phyloP scores from a whole-genome alignment of 2,797 vertebrate genomes.

The Hybognathus amarus region DNA sequence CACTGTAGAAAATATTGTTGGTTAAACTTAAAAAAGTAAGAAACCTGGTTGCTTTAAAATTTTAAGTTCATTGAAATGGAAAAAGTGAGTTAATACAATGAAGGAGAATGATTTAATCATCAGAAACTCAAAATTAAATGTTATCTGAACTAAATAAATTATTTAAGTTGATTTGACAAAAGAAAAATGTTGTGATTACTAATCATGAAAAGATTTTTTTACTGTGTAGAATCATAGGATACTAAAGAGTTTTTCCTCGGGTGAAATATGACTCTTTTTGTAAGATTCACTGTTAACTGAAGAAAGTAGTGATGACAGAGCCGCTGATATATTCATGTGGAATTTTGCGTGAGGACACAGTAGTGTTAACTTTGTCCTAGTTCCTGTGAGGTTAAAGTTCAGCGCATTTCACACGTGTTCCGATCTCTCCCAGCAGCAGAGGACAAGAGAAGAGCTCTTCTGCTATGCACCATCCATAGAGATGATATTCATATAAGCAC shows the following conservation, averaged over 20 bases:
- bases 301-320: background rate
- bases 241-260: background rate
- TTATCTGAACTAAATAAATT: too few relatives aligned
- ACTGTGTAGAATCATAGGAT: background rate
- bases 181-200: too few relatives aligned
- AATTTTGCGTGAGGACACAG: background rate
- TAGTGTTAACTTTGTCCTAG: constrained; percentile 10
- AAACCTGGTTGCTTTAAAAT: too few relatives aligned
- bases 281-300: background rate
- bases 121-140: too few relatives aligned
- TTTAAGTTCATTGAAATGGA: too few relatives aligned
- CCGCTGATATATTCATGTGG: background rate
- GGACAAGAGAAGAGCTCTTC: constrained; percentile 54
- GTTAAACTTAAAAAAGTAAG: too few relatives aligned
- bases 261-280: background rate
- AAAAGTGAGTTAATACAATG: too few relatives aligned
- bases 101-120: too few relatives aligned
- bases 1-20: too few relatives aligned
- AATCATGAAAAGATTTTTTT: too few relatives aligned
- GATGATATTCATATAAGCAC: constrained; percentile 50
- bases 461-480: constrained; percentile 45
- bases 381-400: constrained; percentile 39
- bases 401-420: background rate
- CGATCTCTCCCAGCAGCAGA: background rate
- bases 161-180: too few relatives aligned